Conservation (phyloP, 2,888 invertebrate genomes). For the Toxonevra muliebris region DNA sequence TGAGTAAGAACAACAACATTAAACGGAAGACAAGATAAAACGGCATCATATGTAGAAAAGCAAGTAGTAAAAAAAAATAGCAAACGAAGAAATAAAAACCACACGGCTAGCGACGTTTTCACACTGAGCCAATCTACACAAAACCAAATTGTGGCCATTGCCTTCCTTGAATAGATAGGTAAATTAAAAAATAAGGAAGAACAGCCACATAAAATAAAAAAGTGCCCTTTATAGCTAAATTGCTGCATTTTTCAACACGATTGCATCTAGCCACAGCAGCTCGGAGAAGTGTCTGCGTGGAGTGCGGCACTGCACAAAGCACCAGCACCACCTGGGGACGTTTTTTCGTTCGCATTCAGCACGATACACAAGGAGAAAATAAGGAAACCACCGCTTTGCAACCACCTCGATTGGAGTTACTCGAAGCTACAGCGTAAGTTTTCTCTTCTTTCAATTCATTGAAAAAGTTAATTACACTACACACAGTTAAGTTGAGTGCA, state of each 20-base stretch:
- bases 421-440: background rate
- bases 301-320: background rate
- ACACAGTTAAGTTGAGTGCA: too few relatives aligned
- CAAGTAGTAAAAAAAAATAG: background rate
- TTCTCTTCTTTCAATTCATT: background rate
- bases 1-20: background rate
- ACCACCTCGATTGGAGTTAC: constrained; percentile 17
- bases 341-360: too few relatives aligned
- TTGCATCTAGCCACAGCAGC: too few relatives aligned
- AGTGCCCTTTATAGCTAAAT: background rate
- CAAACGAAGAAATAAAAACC: background rate
- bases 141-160: too few relatives aligned
- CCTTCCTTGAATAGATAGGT: background rate
- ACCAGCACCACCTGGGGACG: background rate
- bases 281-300: background rate
- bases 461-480: too few relatives aligned
- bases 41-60: background rate
- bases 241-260: too few relatives aligned
- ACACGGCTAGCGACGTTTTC: too few relatives aligned
- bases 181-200: background rate
- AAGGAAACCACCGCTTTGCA: background rate
- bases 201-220: background rate
- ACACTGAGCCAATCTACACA: too few relatives aligned
- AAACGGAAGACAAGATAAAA: background rate
- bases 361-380: background rate